These are phyloP conservation scores for Palythoa grandiflora DNA, from an alignment of 92 coral and sea anemone genomes.

Conservation along the genomic window DNA sequence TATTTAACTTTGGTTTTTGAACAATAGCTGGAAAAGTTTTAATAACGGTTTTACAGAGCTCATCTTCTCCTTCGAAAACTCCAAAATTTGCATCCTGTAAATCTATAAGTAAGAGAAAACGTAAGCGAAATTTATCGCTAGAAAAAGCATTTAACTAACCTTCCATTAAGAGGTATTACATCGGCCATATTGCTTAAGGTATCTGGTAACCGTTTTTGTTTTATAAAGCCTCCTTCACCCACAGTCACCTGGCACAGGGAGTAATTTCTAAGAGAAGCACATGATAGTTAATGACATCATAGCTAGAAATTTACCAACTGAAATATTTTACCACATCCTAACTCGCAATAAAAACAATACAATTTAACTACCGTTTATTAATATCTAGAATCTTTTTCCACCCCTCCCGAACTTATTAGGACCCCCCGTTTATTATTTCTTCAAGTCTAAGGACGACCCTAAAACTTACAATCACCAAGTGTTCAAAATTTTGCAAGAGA, in stretches of 20 bases:
- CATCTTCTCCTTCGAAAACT: too few relatives aligned
- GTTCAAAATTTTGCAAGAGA: too few relatives aligned
- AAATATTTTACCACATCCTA: neutral
- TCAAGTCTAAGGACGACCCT: too few relatives aligned
- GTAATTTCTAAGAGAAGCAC: slow-evolving; percentile 71
- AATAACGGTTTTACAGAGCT: too few relatives aligned
- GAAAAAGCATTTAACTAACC: slow-evolving; percentile 52
- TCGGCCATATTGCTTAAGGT: slow-evolving; percentile 82
- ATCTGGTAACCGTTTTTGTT: slow-evolving; percentile 93
- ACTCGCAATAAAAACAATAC: neutral
- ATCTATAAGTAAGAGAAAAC: neutral
- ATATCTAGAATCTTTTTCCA: too few relatives aligned
- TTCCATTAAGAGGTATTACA: slow-evolving; percentile 85
- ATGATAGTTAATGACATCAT: neutral
- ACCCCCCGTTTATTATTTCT: too few relatives aligned
- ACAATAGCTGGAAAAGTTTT: too few relatives aligned
- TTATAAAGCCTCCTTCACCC: slow-evolving; percentile 86
- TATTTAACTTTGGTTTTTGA: too few relatives aligned
- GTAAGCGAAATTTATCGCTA: neutral
- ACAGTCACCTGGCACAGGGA: slow-evolving; percentile 96
- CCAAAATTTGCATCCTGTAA: too few relatives aligned
- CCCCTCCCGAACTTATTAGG: too few relatives aligned
- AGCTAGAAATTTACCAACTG: neutral
- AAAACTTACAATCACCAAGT: too few relatives aligned
- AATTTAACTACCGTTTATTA: too few relatives aligned